A percentile compares a stretch with the other conserved stretches of the same genome.
phyloP scores from a whole-genome alignment of 2,888 invertebrate species.

The Cryptophagus acutangulus region DNA sequence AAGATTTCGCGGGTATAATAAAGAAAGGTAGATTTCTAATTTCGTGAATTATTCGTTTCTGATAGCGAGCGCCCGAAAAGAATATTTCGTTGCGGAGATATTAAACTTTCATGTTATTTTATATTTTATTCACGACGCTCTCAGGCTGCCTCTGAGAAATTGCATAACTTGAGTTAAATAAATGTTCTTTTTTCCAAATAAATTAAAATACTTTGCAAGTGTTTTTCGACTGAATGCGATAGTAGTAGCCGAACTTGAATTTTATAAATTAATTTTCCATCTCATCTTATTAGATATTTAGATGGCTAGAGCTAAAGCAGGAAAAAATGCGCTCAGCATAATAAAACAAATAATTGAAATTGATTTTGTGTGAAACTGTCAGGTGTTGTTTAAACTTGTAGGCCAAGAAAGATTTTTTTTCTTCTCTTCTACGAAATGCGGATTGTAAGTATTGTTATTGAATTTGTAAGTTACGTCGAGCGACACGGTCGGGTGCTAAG shows the following conservation, averaged over 20 bases:
- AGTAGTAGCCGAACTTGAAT: too few relatives aligned
- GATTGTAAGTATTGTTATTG: slow-evolving; percentile 30
- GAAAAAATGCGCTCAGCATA: too few relatives aligned
- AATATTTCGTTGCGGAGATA: slow-evolving; percentile 33
- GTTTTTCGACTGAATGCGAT: too few relatives aligned
- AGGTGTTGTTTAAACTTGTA: too few relatives aligned
- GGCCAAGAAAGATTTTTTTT: too few relatives aligned
- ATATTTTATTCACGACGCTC: slow-evolving; percentile 34
- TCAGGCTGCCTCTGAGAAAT: slow-evolving; percentile 27
- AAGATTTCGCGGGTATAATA: slow-evolving; percentile 36
- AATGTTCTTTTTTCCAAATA: slow-evolving; percentile 32
- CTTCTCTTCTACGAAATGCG: slow-evolving; percentile 12
- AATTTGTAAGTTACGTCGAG: slow-evolving; percentile 29
- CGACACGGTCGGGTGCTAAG: slow-evolving; percentile 27
- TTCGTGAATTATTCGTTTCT: slow-evolving; percentile 34
- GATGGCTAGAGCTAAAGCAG: too few relatives aligned
- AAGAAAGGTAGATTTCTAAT: slow-evolving; percentile 38
- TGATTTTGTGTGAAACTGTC: too few relatives aligned
- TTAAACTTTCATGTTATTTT: slow-evolving; percentile 40
- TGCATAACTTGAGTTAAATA: slow-evolving; percentile 37
- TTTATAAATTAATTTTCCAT: too few relatives aligned
- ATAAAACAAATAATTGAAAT: too few relatives aligned
- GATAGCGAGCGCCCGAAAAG: slow-evolving; percentile 25
- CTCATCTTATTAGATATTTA: too few relatives aligned
- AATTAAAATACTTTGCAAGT: slow-evolving; percentile 35